Conservation (phyloP, 1,140 invertebrate species). For the Drosophila lowei region DNA sequence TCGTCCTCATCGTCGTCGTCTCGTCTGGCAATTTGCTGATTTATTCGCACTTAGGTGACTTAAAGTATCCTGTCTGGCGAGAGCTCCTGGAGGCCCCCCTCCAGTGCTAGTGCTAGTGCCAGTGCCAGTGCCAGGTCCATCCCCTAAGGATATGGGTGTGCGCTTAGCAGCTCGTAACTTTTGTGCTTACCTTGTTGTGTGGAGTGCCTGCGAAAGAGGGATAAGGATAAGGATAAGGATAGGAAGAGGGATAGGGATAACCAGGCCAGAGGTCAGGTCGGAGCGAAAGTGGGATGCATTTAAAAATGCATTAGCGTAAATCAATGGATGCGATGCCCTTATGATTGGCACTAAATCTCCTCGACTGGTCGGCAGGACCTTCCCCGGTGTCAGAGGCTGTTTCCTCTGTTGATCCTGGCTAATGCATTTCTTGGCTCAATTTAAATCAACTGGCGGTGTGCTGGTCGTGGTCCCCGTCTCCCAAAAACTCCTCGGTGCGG, state of each 20-base stretch:
- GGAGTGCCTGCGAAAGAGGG: too few species aligned
- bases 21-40: conserved; percentile 65
- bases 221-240: too few species aligned
- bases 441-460: background rate
- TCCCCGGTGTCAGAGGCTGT: conserved; percentile 21
- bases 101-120: background rate
- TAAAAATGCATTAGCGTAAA: conserved; percentile 74
- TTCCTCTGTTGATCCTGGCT: conserved; percentile 14
- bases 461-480: too few species aligned
- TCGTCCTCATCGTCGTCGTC: conserved; percentile 4
- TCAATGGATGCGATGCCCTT: conserved; percentile 57
- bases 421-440: conserved; percentile 39
- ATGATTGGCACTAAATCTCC: conserved; percentile 66
- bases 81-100: background rate
- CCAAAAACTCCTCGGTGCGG: background rate
- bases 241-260: too few species aligned
- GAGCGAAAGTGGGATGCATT: conserved; percentile 28
- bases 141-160: conserved; percentile 10
- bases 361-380: background rate
- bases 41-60: conserved; percentile 71
- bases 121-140: conserved; percentile 4
- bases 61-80: conserved; percentile 58
- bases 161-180: conserved; percentile 48
- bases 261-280: background rate
- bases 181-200: conserved; percentile 42